Evolutionary conservation across 2,113 vertebrate genomes (phyloP).

Genomic region (Struthidea cinerea): DNA sequence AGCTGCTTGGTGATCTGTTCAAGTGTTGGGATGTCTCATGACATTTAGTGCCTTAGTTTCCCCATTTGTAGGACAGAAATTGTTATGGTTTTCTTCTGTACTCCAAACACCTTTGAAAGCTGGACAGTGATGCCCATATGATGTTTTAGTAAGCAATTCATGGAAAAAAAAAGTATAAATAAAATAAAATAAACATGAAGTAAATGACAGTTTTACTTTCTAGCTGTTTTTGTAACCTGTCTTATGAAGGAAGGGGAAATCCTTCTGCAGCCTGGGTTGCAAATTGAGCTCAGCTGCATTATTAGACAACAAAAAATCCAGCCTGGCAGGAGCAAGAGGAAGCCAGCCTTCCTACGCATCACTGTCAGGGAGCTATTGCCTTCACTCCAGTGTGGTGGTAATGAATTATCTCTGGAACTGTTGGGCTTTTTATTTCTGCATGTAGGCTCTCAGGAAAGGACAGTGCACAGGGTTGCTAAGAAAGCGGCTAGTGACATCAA

Average conservation of each 20-base stretch:
- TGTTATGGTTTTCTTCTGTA: background rate
- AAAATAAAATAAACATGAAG: background rate
- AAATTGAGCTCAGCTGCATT: background rate
- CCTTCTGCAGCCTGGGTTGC: background rate
- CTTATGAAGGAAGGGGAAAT: background rate
- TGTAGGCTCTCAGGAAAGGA: background rate
- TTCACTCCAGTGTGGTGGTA: background rate
- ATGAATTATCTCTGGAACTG: conserved; percentile 10
- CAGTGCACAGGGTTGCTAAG: background rate
- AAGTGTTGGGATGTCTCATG: background rate
- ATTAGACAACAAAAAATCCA: conserved; percentile 17
- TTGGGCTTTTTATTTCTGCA: background rate
- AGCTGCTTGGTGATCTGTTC: background rate
- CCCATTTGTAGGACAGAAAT: background rate
- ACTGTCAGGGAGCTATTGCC: conserved; percentile 19
- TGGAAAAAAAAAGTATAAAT: background rate
- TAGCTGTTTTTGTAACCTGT: background rate
- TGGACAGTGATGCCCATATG: background rate
- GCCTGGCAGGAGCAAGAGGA: background rate
- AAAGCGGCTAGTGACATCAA: background rate
- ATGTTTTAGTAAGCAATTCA: background rate
- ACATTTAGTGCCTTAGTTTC: background rate
- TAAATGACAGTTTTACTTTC: background rate
- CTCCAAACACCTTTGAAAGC: background rate
- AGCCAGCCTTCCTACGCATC: conserved; percentile 2